Percentiles rank a stretch among this genome's conserved stretches.
phyloP scores from a whole-genome alignment of 2,797 vertebrate species.

The Hyperoplus lanceolatus region DNA sequence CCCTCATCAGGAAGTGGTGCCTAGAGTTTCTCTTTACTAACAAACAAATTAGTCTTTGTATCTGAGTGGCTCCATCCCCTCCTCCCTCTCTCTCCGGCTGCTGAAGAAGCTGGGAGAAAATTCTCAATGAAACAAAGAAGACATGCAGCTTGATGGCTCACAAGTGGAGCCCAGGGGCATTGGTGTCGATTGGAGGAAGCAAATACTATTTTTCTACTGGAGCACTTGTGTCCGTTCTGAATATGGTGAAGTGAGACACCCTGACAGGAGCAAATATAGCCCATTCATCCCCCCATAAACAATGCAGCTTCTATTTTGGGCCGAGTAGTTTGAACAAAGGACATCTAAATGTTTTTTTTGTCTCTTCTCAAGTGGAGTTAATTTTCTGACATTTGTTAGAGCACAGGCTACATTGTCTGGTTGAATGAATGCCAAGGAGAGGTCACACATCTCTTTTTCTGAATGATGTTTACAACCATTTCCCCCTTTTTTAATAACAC shows the following conservation, averaged over 20 bases:
- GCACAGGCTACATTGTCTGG: not conserved
- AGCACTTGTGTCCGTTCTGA: conserved; percentile 85
- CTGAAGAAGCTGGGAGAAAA: conserved; percentile 81
- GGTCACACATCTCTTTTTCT: conserved; percentile 8
- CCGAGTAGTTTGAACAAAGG: conserved; percentile 59
- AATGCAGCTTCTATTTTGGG: conserved; percentile 73
- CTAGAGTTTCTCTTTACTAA: conserved; percentile 87
- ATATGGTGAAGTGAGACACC: conserved; percentile 76
- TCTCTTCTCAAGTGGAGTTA: conserved; percentile 39
- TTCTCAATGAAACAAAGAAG: conserved; percentile 87
- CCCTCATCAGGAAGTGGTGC: conserved; percentile 84
- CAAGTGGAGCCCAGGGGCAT: conserved; percentile 81
- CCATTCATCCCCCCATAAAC: conserved; percentile 73
- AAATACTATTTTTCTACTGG: conserved; percentile 82
- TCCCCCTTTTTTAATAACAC: conserved; percentile 7
- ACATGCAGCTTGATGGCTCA: conserved; percentile 84
- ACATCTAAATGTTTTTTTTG: conserved; percentile 54
- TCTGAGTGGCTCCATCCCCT: conserved; percentile 77
- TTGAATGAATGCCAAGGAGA: conserved; percentile 8
- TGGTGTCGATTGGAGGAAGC: conserved; percentile 83
- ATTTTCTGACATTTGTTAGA: conserved; percentile 36
- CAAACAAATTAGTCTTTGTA: conserved; percentile 90
- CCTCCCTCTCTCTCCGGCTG: conserved; percentile 68
- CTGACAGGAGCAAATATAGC: conserved; percentile 77
- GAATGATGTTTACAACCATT: conserved; percentile 6